Percentiles rank a stretch among this genome's conserved stretches.
Evolutionary conservation across 53 echinoderm and acorn worm species (phyloP).

Genomic region (Zoroaster sp.): DNA sequence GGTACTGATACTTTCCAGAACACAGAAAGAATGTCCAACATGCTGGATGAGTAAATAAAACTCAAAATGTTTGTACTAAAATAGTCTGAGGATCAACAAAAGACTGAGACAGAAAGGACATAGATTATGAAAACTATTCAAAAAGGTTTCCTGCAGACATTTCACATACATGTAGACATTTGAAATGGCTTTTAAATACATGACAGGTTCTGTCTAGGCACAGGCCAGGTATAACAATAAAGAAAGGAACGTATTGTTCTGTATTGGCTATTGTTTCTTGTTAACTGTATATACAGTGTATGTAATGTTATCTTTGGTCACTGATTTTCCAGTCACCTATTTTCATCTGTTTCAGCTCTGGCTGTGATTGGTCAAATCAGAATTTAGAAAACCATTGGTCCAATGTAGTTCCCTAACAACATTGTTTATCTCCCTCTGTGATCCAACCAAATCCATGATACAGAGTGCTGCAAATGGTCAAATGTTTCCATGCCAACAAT

Average conservation of each 20-base stretch:
- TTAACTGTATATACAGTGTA: no score
- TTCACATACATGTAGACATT: no score
- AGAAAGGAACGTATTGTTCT: no score
- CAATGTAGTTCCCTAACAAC: background rate
- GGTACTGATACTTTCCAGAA: background rate
- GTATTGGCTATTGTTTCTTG: no score
- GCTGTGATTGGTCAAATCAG: background rate
- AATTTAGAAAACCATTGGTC: background rate
- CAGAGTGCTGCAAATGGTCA: background rate
- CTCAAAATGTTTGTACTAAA: conserved; percentile 21
- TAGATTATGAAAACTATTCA: background rate
- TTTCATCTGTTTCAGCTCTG: no score
- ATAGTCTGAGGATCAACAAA: background rate
- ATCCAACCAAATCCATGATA: background rate
- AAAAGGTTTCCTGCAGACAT: background rate
- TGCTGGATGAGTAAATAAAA: conserved; percentile 23
- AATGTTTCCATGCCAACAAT: background rate
- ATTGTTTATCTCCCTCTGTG: background rate
- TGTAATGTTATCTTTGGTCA: no score
- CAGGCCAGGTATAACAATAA: no score
- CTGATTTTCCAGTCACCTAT: background rate
- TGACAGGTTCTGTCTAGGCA: no score
- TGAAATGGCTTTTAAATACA: no score
- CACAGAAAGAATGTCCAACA: conserved; percentile 15
- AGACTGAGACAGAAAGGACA: background rate